phyloP scores from a whole-genome alignment of 2,888 invertebrate genomes.

The Drosophila falleni region DNA sequence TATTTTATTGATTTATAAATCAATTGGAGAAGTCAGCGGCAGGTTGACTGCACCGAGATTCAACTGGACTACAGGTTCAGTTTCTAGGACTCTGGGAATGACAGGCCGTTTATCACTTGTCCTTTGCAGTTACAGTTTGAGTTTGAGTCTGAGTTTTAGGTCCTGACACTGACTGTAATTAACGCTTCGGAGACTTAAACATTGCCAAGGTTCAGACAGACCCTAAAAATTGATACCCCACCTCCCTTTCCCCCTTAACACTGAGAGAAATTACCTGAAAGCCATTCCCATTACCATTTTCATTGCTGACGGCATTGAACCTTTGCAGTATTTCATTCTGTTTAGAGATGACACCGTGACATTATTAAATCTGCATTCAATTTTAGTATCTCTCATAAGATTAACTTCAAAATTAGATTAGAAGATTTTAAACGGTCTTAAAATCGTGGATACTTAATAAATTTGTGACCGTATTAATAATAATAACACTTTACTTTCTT shows the following conservation, averaged over 20 bases:
- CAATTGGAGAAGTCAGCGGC: constrained; percentile 55
- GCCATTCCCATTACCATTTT: constrained; percentile 21
- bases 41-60: constrained; percentile 27
- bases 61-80: background rate
- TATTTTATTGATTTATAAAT: constrained; percentile 79
- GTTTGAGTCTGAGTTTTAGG: constrained; percentile 3
- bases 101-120: constrained; percentile 49
- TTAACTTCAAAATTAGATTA: background rate
- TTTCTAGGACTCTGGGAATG: background rate
- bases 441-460: too few relatives aligned
- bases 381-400: background rate
- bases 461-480: too few relatives aligned
- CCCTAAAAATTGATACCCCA: constrained; percentile 3
- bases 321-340: background rate
- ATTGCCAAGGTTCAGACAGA: constrained; percentile 9
- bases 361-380: background rate
- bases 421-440: too few relatives aligned
- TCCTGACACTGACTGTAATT: constrained; percentile 57
- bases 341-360: constrained; percentile 16
- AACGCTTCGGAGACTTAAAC: constrained; percentile 51
- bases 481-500: too few relatives aligned
- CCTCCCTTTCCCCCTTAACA: constrained; percentile 4
- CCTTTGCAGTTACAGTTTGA: constrained; percentile 24
- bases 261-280: constrained; percentile 68
- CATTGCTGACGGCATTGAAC: constrained; percentile 22